These are phyloP conservation scores for Trichosurus vulpecula DNA, from an alignment of 2,797 vertebrate genomes.

Conservation along the genomic window DNA sequence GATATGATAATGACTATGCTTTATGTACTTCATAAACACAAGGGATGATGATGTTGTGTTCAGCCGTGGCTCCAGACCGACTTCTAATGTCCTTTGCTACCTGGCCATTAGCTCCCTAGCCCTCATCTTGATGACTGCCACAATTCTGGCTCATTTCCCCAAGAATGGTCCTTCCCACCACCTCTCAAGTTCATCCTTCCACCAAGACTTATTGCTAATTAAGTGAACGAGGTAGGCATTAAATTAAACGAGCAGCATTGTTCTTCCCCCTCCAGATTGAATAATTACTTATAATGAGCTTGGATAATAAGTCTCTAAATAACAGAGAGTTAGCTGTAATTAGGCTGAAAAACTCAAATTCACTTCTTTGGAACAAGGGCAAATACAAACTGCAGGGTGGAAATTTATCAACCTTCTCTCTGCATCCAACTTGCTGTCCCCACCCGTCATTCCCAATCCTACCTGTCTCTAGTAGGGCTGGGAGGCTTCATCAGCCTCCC, in stretches of 20 bases:
- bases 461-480: neutral
- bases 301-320: constrained; percentile 62
- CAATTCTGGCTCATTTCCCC: constrained; percentile 37
- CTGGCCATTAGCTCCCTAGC: neutral
- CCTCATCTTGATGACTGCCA: neutral
- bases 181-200: constrained; percentile 21
- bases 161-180: constrained; percentile 15
- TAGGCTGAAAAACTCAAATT: constrained; percentile 48
- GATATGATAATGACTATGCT: neutral
- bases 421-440: neutral
- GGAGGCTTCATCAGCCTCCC: neutral
- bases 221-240: constrained; percentile 73
- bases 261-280: constrained; percentile 63
- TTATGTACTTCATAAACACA: neutral
- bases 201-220: constrained; percentile 73
- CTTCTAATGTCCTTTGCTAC: neutral
- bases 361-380: constrained; percentile 11
- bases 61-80: neutral
- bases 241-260: constrained; percentile 64
- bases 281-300: constrained; percentile 66
- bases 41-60: neutral
- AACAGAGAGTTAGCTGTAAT: constrained; percentile 60
- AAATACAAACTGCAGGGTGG: constrained; percentile 22
- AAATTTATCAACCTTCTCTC: neutral
- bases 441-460: neutral